A percentile compares a stretch with the other conserved stretches of the same genome.
Conservation (phyloP, 2,888 invertebrate genomes). For the Xestia sexstrigata region DNA sequence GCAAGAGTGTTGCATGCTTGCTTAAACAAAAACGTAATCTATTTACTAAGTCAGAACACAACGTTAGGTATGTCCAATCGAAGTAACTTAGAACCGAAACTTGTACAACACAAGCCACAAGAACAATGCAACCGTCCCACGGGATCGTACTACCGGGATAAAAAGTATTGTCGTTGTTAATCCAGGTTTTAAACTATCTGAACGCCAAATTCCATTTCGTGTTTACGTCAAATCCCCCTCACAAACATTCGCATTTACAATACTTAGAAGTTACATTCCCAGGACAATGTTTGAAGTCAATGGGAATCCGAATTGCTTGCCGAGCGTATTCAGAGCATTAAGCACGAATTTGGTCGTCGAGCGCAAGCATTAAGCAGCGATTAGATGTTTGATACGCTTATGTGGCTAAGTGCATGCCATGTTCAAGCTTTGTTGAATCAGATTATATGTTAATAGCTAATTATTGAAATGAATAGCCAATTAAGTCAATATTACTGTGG, state of each 20-base stretch:
- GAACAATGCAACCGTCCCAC: neutral
- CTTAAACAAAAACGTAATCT: neutral
- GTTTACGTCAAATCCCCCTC: no score
- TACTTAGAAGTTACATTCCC: neutral
- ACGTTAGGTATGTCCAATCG: neutral
- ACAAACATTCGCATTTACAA: neutral
- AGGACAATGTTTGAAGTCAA: neutral
- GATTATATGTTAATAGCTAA: neutral
- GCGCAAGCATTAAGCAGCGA: neutral
- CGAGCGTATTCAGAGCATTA: neutral
- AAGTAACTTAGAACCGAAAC: neutral
- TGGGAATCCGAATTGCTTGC: conserved; percentile 3
- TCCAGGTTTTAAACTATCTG: neutral
- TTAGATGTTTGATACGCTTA: conserved; percentile 13
- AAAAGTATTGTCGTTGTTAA: neutral
- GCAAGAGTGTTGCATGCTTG: neutral
- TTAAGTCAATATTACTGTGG: neutral
- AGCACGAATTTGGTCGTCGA: neutral
- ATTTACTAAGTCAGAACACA: neutral
- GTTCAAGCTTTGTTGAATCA: neutral
- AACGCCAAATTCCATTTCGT: neutral
- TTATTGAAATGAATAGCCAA: neutral
- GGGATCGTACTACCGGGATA: neutral
- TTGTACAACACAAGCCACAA: neutral
- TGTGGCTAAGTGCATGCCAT: neutral